Evolutionary conservation across 2,113 vertebrate species (phyloP), one percentile per base, ranked within the genome.

Genomic region (Turnix velox): DNA sequence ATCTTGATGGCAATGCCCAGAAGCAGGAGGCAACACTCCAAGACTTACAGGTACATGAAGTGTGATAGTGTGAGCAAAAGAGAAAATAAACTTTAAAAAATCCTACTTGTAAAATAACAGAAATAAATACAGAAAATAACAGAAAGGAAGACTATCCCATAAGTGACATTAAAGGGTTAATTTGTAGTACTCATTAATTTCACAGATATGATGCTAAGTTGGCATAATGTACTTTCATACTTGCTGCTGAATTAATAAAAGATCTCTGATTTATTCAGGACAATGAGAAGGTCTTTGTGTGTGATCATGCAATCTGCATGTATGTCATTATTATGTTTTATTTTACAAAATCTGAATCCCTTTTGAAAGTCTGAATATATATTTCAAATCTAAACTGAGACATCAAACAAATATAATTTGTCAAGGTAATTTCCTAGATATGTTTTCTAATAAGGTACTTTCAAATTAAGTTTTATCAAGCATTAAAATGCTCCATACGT

Each of bases 41-140:
- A 85, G 97, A 98, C 63, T 97, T 99, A 51, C 98, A 99, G 98
- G 99, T 99, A 97, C 39, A 4, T 27, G 31, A 51, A 17, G 3
- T 52, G 46, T 92, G 39, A 73, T 22, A 43, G 2, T 1, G 5
- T 54, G 76, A 35, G n/a, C 18, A 1, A n/a, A 55, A 48, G 31
- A 73, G 40, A 49, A 27, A 13, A 39, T 11, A 7, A 4, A 48
- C 51, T 14, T 12, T 33, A 58, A 42, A 27, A 11, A 17, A 49
- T 42, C 30, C 58, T 62, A 10, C 23, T 59, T 49, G 11, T 88
- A 45, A 86, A 82, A 23, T 72, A 63, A 40, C 7, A 46, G 14
- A 86, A 31, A 55, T 46, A 62, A 59, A 71, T n/a, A n/a, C n/a
- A n/a, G n/a, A n/a, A n/a, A n/a, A n/a, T n/a, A n/a, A n/a, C n/a